phyloP scores from a whole-genome alignment of 2,797 vertebrate genomes.

The Syngnathus rostellatus region DNA sequence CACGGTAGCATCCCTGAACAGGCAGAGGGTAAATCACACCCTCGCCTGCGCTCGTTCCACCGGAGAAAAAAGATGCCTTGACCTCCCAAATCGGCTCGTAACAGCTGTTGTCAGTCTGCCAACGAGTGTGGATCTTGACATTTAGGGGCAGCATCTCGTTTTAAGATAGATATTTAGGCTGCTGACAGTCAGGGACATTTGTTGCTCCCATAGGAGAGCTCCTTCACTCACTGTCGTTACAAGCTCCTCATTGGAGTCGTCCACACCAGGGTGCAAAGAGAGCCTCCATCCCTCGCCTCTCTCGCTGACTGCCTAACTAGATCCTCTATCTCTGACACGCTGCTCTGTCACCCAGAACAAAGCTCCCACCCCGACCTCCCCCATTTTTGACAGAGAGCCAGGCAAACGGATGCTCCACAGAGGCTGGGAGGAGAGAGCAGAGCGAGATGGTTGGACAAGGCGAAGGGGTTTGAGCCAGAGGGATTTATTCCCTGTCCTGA shows the following conservation, averaged over 20 bases:
- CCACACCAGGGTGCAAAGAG: slow-evolving; percentile 39
- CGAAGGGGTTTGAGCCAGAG: slow-evolving; percentile 32
- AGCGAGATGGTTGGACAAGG: slow-evolving; percentile 22
- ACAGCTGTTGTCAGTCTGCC: slow-evolving; percentile 26
- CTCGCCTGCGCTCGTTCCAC: slow-evolving; percentile 1
- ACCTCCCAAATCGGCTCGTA: slow-evolving; percentile 20
- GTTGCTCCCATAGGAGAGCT: slow-evolving; percentile 30
- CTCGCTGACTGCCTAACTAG: slow-evolving; percentile 50
- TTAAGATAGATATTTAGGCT: slow-evolving; percentile 24
- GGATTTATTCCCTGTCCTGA: slow-evolving; percentile 54
- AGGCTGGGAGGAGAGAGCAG: slow-evolving; percentile 37
- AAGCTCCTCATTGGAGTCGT: slow-evolving; percentile 26
- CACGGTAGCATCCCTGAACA: neutral
- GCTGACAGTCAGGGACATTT: slow-evolving; percentile 35
- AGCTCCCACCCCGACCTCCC: slow-evolving; percentile 26
- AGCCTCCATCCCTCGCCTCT: slow-evolving; percentile 28
- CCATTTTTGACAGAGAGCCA: slow-evolving; percentile 43
- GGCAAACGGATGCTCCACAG: slow-evolving; percentile 45
- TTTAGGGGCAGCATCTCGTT: slow-evolving; percentile 21
- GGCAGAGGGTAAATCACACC: slow-evolving; percentile 4
- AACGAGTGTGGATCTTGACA: slow-evolving; percentile 9
- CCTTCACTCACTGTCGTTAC: slow-evolving; percentile 35
- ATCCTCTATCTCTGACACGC: slow-evolving; percentile 56
- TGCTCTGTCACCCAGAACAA: slow-evolving; percentile 62
- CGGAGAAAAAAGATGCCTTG: slow-evolving; percentile 12